Conservation (phyloP, 2,888 invertebrate genomes). For the Sesamia inferens region DNA sequence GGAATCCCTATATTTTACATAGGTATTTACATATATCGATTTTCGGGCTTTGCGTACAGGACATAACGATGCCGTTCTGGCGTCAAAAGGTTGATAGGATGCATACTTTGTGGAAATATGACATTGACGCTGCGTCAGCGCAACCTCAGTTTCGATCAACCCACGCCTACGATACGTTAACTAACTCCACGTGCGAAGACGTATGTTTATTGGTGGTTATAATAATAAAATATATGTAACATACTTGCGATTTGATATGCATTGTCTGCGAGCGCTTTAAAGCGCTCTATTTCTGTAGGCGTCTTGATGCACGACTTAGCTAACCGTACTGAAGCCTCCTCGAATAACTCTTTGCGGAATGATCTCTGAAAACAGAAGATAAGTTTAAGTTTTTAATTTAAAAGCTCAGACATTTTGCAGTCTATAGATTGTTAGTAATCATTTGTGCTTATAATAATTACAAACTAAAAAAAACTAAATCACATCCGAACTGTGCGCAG, state of each 20-base stretch:
- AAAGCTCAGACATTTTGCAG: no score
- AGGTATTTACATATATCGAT: no score
- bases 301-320: conserved; percentile 96
- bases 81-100: no score
- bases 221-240: conserved; percentile 34
- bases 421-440: no score
- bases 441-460: no score
- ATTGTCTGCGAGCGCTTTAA: conserved; percentile 93
- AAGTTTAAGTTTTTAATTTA: not conserved
- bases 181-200: not conserved
- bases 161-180: not conserved
- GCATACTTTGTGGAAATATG: not conserved
- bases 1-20: no score
- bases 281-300: conserved; percentile 95
- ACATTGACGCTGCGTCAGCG: not conserved
- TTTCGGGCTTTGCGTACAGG: no score
- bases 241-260: conserved; percentile 93
- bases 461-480: no score
- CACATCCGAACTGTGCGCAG: no score
- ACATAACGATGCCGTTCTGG: no score
- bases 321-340: conserved; percentile 96
- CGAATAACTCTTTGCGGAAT: conserved; percentile 97
- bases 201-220: not conserved
- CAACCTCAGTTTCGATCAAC: not conserved
- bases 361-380: conserved; percentile 92